phyloP scores from a whole-genome alignment of 1,140 invertebrate genomes.

The Liolophura sinensis region DNA sequence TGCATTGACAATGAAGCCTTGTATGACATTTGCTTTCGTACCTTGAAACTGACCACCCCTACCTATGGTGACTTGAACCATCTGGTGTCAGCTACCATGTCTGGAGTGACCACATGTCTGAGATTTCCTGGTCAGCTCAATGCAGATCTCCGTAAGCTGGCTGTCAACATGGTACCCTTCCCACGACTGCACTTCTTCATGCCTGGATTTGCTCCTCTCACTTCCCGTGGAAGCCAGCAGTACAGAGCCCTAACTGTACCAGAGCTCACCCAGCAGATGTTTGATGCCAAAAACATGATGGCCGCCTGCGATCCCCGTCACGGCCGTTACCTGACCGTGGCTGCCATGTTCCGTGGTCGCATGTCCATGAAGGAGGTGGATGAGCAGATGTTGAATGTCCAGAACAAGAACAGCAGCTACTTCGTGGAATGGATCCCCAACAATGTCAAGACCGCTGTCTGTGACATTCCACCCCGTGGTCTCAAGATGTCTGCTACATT shows the following conservation, averaged over 20 bases:
- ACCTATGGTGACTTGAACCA: constrained; percentile 66
- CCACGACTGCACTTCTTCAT: constrained; percentile 78
- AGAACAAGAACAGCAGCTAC: constrained; percentile 65
- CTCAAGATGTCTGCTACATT: constrained; percentile 62
- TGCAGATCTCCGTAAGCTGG: constrained; percentile 79
- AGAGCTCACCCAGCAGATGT: constrained; percentile 68
- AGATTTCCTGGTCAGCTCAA: constrained; percentile 80
- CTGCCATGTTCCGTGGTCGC: constrained; percentile 86
- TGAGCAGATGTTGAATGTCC: constrained; percentile 43
- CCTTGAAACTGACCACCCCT: constrained; percentile 69
- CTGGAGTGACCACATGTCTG: constrained; percentile 78
- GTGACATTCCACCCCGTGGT: constrained; percentile 84
- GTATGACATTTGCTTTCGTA: constrained; percentile 93
- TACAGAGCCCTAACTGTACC: constrained; percentile 62
- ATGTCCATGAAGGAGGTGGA: constrained; percentile 61
- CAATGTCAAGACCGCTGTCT: constrained; percentile 83
- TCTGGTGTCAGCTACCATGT: constrained; percentile 64
- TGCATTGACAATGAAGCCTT: constrained; percentile 75
- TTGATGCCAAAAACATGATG: constrained; percentile 76
- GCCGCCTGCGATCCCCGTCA: constrained; percentile 72
- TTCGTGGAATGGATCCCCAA: constrained; percentile 93
- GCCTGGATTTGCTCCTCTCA: constrained; percentile 73
- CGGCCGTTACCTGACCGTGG: constrained; percentile 72
- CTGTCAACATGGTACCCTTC: constrained; percentile 75
- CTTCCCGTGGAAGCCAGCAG: constrained; percentile 61